These are phyloP conservation scores for Mythimna albipuncta DNA, from an alignment of 2,888 invertebrate species.

Conservation along the genomic window DNA sequence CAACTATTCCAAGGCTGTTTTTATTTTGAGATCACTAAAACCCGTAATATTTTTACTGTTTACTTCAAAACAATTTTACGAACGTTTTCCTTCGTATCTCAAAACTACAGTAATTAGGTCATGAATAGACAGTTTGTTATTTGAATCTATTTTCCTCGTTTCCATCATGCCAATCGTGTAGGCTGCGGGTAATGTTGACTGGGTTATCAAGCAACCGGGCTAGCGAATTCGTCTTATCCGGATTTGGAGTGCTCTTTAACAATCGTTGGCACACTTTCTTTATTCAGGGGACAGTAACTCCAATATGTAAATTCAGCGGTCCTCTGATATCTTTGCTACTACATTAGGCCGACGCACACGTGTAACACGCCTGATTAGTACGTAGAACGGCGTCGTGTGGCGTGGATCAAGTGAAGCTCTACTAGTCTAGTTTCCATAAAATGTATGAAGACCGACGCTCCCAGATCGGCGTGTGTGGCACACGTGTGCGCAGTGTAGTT, in stretches of 20 bases:
- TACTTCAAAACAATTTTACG: conserved; percentile 47
- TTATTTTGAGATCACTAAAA: conserved; percentile 50
- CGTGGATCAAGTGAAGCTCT: too few species aligned
- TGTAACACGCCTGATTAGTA: too few species aligned
- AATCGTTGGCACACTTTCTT: background rate
- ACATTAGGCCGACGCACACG: too few species aligned
- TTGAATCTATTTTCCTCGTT: conserved; percentile 39
- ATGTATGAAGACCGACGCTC: too few species aligned
- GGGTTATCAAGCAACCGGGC: background rate
- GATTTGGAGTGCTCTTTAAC: background rate
- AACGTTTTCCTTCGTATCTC: conserved; percentile 37
- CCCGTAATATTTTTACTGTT: conserved; percentile 46
- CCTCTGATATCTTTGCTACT: background rate
- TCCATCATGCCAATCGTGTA: conserved; percentile 21
- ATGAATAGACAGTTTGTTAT: conserved; percentile 39
- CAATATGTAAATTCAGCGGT: background rate
- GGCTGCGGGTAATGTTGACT: conserved; percentile 1
- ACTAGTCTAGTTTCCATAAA: too few species aligned
- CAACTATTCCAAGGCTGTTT: conserved; percentile 32
- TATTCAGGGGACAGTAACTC: background rate
- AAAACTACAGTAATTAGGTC: conserved; percentile 43
- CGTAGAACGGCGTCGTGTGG: too few species aligned
- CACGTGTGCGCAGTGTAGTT: too few species aligned
- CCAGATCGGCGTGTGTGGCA: too few species aligned
- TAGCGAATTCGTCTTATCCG: background rate